Evolutionary conservation across 2,888 invertebrate species (phyloP), one percentile per base, ranked within the genome.

Genomic region (Acheta domesticus): DNA sequence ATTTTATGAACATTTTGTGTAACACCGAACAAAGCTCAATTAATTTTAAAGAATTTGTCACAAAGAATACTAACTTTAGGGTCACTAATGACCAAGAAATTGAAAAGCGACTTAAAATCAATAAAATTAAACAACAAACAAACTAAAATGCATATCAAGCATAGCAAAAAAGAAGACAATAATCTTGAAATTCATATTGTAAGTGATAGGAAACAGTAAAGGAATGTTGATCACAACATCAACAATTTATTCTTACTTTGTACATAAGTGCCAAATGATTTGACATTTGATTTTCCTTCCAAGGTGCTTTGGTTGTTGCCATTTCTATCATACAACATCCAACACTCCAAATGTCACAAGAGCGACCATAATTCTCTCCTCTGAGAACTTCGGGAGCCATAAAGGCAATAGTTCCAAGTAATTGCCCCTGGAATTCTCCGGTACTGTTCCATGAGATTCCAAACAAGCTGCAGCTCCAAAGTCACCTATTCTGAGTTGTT

Each of bases 351-450:
- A 88, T 85, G 83, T 88, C 88, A 85, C 88, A 88, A 1, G 87
- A 86, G 77, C 88, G 83, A n/a, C 88, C 88, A 83, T 88, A 88
- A 80, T 85, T 85, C 82, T 88, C 87, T 11, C 88, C 88, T 78
- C 88, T 83, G 77, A 88, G 83, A 14, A 88, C 88, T 86, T 88
- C 88, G 78, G 88, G 88, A 74, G 88, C 88, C 88, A 88, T 88
- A 82, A 88, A 88, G 14, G 88, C 87, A 76, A 88, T 86, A 49
- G 88, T 88, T 5, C 88, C 88, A 50, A 87, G 83, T 79, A 88
- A 83, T 83, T 88, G 87, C 12, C 88, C 87, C 84, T 87, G 86
- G 82, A 88, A 88, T 82, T 88, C 87, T 74, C 87, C 88, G 83
- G 79, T 14, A 86, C 85, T 49, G 88, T 88, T 49, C 84, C 82